phyloP scores from a whole-genome alignment of 2,888 invertebrate species.

The Argyresthia goedartella region DNA sequence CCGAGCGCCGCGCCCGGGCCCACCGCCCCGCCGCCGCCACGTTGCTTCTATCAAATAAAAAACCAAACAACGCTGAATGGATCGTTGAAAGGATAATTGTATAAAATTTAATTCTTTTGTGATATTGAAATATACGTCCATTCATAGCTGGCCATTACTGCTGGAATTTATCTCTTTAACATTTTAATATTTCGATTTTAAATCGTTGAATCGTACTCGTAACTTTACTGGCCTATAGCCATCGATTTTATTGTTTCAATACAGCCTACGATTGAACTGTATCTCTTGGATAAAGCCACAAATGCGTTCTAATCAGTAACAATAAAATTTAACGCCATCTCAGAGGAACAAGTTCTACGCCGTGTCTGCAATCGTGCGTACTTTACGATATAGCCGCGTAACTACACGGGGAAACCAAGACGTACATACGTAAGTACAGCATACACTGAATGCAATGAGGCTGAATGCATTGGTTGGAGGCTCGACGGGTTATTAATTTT shows the following conservation, averaged over 20 bases:
- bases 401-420: too few species aligned
- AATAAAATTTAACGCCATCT: neutral
- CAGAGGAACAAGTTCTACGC: too few species aligned
- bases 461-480: conserved; percentile 36
- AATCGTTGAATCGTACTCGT: too few species aligned
- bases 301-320: conserved; percentile 1
- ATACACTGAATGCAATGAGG: conserved; percentile 28
- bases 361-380: too few species aligned
- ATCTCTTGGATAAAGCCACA: neutral
- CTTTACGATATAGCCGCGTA: too few species aligned
- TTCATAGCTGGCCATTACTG: too few species aligned
- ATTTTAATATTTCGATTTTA: too few species aligned
- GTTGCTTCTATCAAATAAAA: conserved; percentile 40
- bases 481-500: conserved; percentile 69
- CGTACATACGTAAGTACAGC: neutral
- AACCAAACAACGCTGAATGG: conserved; percentile 53
- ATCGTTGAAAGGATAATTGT: conserved; percentile 45
- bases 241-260: neutral
- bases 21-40: conserved; percentile 14
- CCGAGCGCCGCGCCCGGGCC: neutral
- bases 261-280: neutral
- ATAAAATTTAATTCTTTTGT: conserved; percentile 45
- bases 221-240: too few species aligned
- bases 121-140: conserved; percentile 20
- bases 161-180: too few species aligned